phyloP scores from a whole-genome alignment of 2,797 vertebrate species.

The Antennarius maculatus region DNA sequence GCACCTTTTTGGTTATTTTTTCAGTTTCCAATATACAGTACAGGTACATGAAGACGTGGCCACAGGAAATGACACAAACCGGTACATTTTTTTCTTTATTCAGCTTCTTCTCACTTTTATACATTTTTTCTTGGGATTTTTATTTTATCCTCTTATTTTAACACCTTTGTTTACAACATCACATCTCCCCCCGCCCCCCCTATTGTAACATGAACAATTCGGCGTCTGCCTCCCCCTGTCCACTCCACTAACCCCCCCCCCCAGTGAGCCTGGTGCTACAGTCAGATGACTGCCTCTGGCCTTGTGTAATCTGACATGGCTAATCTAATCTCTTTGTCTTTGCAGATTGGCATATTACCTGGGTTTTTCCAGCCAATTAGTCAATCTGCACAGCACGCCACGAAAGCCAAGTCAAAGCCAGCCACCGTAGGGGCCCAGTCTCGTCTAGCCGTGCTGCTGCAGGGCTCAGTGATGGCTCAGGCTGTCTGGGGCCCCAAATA shows the following conservation, averaged over 20 bases:
- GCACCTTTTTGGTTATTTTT: not conserved
- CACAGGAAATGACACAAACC: not conserved
- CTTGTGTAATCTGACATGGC: constrained; percentile 73
- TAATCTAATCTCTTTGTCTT: constrained; percentile 69
- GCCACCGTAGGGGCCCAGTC: constrained; percentile 31
- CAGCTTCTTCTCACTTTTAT: not conserved
- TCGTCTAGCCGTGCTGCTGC: constrained; percentile 20
- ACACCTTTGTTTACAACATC: not conserved
- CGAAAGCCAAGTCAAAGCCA: constrained; percentile 32
- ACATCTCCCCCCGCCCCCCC: no score
- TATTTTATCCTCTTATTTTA: not conserved
- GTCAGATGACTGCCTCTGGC: constrained; percentile 59
- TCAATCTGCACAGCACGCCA: constrained; percentile 60
- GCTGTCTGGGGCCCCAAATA: constrained; percentile 62
- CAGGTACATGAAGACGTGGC: not conserved
- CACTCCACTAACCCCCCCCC: constrained; percentile 10
- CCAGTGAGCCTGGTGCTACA: constrained; percentile 57
- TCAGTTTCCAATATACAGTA: not conserved
- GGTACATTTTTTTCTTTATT: not conserved
- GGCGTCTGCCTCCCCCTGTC: not conserved
- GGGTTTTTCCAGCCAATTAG: constrained; percentile 71
- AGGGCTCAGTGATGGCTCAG: constrained; percentile 52
- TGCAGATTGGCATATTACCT: constrained; percentile 65
- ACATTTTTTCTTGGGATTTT: not conserved
- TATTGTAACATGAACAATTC: constrained; percentile 1